Percentiles rank a stretch among this genome's conserved stretches.
Evolutionary conservation across 1,140 invertebrate species (phyloP).

Genomic region (Araneus ventricosus): DNA sequence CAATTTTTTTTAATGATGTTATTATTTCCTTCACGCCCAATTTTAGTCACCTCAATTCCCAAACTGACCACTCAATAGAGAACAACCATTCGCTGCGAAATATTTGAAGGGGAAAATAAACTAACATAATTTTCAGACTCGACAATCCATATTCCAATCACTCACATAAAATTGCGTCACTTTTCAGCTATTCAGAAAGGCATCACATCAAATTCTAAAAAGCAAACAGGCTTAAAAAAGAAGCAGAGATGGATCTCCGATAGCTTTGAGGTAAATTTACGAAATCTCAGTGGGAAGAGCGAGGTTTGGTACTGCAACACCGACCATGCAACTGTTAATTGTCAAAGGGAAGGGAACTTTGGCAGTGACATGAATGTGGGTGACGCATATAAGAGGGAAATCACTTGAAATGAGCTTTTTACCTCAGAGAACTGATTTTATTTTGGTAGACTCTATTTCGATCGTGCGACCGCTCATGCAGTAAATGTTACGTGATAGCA

Average conservation of each 20-base stretch:
- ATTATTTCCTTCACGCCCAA: too few relatives aligned
- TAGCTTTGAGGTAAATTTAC: slow-evolving; percentile 35
- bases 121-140: not conserved
- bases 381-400: slow-evolving; percentile 29
- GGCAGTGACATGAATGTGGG: not conserved
- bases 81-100: too few relatives aligned
- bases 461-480: slow-evolving; percentile 8
- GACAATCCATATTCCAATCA: not conserved
- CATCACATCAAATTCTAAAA: too few relatives aligned
- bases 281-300: not conserved
- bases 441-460: not conserved
- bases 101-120: too few relatives aligned
- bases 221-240: not conserved
- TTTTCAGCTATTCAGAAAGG: too few relatives aligned
- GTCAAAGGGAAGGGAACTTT: not conserved
- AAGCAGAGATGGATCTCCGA: not conserved
- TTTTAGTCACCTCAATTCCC: too few relatives aligned
- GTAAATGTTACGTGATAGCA: not conserved
- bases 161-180: not conserved
- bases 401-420: not conserved
- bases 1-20: too few relatives aligned
- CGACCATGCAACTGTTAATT: slow-evolving; percentile 42
- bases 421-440: not conserved
- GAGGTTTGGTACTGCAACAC: slow-evolving; percentile 27
- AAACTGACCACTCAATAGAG: too few relatives aligned